Percentiles rank a stretch among this genome's conserved stretches.
Evolutionary conservation across 1,140 invertebrate species (phyloP).

Genomic region (Drosophila varians): DNA sequence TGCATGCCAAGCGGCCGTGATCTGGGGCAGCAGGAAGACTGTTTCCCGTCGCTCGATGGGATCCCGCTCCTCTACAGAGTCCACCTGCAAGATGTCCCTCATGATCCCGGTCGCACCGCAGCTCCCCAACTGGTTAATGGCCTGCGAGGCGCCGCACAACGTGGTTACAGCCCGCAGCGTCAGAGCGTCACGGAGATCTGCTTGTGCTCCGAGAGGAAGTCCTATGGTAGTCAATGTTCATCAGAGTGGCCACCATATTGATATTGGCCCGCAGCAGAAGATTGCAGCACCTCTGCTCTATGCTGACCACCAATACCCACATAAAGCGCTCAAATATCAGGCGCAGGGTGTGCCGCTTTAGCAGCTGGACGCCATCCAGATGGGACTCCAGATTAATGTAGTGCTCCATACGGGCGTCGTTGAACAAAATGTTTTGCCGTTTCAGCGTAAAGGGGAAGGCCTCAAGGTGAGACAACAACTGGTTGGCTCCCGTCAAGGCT

Average conservation of each 20-base stretch:
- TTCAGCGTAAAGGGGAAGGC: slow-evolving; percentile 78
- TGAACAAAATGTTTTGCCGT: slow-evolving; percentile 70
- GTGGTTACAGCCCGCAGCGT: slow-evolving; percentile 91
- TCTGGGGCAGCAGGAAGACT: slow-evolving; percentile 93
- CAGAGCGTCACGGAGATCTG: slow-evolving; percentile 86
- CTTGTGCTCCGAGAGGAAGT: slow-evolving; percentile 86
- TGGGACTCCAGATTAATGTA: slow-evolving; percentile 80
- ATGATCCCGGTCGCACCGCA: slow-evolving; percentile 91
- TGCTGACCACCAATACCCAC: slow-evolving; percentile 83
- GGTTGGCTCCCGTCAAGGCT: slow-evolving; percentile 67
- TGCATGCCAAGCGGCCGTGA: slow-evolving; percentile 93
- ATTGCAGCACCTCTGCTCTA: slow-evolving; percentile 85
- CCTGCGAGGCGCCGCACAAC: slow-evolving; percentile 90
- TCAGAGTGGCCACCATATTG: slow-evolving; percentile 84
- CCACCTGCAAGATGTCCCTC: slow-evolving; percentile 87
- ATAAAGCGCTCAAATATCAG: slow-evolving; percentile 74
- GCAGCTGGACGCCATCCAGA: slow-evolving; percentile 75
- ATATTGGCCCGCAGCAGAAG: slow-evolving; percentile 84
- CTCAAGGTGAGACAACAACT: slow-evolving; percentile 73
- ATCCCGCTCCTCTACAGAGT: slow-evolving; percentile 42
- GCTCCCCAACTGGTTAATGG: slow-evolving; percentile 91
- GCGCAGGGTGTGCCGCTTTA: slow-evolving; percentile 71
- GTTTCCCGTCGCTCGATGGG: slow-evolving; percentile 91
- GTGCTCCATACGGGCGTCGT: slow-evolving; percentile 65
- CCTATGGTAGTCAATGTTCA: slow-evolving; percentile 82